Base-by-base conservation (phyloP, 2,888 invertebrate species). In the Orthosia gothica region DNA sequence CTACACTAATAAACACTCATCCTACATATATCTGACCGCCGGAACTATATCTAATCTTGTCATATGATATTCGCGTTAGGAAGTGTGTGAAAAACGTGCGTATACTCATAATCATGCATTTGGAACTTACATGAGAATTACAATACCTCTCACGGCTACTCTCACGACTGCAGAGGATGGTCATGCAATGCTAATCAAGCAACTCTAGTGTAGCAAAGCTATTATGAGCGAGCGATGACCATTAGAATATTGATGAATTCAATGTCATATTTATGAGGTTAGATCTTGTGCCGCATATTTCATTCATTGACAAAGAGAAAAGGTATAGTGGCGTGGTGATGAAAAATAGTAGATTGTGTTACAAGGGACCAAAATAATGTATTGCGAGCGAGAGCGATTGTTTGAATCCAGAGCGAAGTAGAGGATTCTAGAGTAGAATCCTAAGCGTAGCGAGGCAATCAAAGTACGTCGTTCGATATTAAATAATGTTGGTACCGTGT, bases 61-160 rank as follows among this genome's bases (percentile, higher is more conserved):
- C 7, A 47, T 79, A 49, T 9, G 15, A 23, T 15, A 75, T 75
- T 79, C 52, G 52, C 79, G 15, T 59, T 59, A 79, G 73, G 58
- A 75, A 58, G 45, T 78, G 45, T 32, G 47, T 16, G 20, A 23
- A 15, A 70, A 58, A 52, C 71, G 58, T 79, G 74, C 52, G 5
- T 68, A n/a, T 47, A 70, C 32, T 52, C 16, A 40, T 26, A 59
- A 54, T 49, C 40, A 54, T 54, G 12, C 23, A 71, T 58, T 79
- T 79, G 45, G 18, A 79, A 59, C 32, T 18, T 79, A 40, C 11
- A 78, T 32, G 71, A 20, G 5, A 54, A 58, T 74, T 70, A n/a
- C 26, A 59, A 59, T 61, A 54, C 11, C 40, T 73, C 49, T 72
- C 79, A 73, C 70, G 54, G 11, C 20, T n/a, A 50, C 40, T 72